Conservation (phyloP, 2,888 invertebrate genomes). For the Caradrina kadenii region DNA sequence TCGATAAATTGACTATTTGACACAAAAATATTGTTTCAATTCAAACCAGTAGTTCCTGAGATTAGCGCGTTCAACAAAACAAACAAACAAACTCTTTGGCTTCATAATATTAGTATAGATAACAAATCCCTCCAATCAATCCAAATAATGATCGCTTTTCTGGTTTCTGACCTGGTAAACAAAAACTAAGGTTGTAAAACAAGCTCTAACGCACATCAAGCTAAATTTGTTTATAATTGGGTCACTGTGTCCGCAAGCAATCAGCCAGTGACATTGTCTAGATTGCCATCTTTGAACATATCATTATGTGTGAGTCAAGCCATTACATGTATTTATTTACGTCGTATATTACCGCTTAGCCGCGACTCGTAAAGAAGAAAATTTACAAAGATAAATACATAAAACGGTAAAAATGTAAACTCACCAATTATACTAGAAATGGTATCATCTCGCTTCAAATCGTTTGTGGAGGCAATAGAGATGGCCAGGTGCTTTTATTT, state of each 20-base stretch:
- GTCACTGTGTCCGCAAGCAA: conserved; percentile 34
- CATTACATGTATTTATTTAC: conserved; percentile 40
- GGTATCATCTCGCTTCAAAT: conserved; percentile 10
- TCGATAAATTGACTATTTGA: no score
- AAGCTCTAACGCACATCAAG: neutral
- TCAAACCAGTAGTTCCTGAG: no score
- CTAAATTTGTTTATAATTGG: conserved; percentile 5
- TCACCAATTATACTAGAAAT: conserved; percentile 21
- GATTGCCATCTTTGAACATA: conserved; percentile 41
- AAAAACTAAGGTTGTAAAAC: no score
- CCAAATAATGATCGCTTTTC: no score
- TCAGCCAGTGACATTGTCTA: conserved; percentile 38
- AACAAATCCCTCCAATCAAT: no score
- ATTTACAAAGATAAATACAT: conserved; percentile 48
- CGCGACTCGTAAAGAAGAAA: conserved; percentile 48
- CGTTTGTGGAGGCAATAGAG: conserved; percentile 7
- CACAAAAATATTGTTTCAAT: no score
- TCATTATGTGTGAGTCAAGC: conserved; percentile 43
- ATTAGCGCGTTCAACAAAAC: no score
- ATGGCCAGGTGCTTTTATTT: neutral
- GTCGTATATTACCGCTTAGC: conserved; percentile 51
- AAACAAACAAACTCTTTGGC: no score
- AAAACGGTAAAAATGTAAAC: conserved; percentile 48
- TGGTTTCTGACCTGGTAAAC: no score
- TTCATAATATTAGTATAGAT: no score